Conservation (phyloP, 2,113 vertebrate genomes). For the Psammodynastes pulverulentus region DNA sequence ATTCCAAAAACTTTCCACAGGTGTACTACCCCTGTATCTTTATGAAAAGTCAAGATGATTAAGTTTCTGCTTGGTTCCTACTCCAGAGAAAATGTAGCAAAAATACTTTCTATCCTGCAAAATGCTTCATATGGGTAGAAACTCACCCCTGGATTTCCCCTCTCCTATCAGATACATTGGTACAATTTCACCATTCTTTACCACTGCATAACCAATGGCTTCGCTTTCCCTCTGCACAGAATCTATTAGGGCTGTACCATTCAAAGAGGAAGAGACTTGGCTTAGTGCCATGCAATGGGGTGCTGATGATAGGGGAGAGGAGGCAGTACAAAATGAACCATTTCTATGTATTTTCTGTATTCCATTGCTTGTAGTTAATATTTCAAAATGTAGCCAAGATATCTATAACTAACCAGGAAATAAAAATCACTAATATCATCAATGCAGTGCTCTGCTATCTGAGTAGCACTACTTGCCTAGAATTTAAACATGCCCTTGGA, state of each 20-base stretch:
- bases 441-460: constrained; percentile 26
- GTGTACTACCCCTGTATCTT: background rate
- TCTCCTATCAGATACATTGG: background rate
- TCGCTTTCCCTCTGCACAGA: background rate
- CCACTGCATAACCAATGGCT: background rate
- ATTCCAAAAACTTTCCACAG: background rate
- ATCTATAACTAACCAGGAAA: constrained; percentile 12
- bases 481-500: background rate
- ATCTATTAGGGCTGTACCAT: background rate
- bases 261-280: background rate
- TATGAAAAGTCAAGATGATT: background rate
- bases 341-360: background rate
- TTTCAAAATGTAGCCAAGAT: constrained; percentile 18
- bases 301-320: background rate
- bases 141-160: background rate
- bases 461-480: background rate
- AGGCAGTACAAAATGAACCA: background rate
- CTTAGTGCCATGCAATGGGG: background rate
- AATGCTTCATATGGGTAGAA: background rate
- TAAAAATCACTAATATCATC: background rate
- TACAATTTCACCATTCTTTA: background rate
- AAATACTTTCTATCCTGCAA: background rate
- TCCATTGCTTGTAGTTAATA: background rate
- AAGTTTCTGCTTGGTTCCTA: background rate
- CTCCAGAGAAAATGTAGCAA: background rate